Conservation (phyloP, 1,140 invertebrate species). For the Drosophila sproati region DNA sequence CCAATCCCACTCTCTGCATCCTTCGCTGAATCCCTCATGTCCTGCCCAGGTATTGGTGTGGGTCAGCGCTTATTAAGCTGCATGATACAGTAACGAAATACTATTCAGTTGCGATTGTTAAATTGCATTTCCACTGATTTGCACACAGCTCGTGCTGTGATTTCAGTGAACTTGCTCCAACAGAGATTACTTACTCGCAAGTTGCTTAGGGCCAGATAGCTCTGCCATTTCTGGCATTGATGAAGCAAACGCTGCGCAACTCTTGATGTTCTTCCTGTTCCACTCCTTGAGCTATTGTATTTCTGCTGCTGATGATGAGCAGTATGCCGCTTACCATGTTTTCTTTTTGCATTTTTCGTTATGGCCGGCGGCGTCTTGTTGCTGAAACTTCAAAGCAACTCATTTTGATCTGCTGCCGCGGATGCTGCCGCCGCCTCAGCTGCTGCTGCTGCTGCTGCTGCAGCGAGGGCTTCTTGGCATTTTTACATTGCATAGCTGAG, state of each 20-base stretch:
- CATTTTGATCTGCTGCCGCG: slow-evolving; percentile 38
- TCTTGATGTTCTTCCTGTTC: slow-evolving; percentile 44
- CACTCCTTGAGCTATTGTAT: slow-evolving; percentile 25
- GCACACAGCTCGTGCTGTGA: slow-evolving; percentile 41
- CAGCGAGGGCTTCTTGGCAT: slow-evolving; percentile 49
- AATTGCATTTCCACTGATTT: slow-evolving; percentile 47
- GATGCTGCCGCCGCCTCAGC: neutral
- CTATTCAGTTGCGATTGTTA: slow-evolving; percentile 36
- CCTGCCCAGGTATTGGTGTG: slow-evolving; percentile 39
- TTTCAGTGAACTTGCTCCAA: slow-evolving; percentile 33
- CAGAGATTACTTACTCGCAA: slow-evolving; percentile 32
- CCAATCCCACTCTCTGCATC: neutral
- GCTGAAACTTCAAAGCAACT: slow-evolving; percentile 73
- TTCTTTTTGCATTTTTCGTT: slow-evolving; percentile 20
- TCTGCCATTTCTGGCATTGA: slow-evolving; percentile 45
- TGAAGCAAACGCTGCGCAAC: slow-evolving; percentile 59
- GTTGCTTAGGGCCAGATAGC: slow-evolving; percentile 16
- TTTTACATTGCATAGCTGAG: slow-evolving; percentile 68
- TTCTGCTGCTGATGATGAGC: slow-evolving; percentile 42
- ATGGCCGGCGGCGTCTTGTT: slow-evolving; percentile 50
- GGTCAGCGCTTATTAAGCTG: slow-evolving; percentile 48
- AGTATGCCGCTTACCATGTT: slow-evolving; percentile 35
- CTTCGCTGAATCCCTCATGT: neutral
- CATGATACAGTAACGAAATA: slow-evolving; percentile 57
- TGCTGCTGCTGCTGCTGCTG: slow-evolving; percentile 8